A percentile compares a stretch with the other conserved stretches of the same genome.
These are phyloP conservation scores for Paramacrobiotus metropolitanus DNA, from an alignment of 1,140 invertebrate genomes.

Conservation along the genomic window DNA sequence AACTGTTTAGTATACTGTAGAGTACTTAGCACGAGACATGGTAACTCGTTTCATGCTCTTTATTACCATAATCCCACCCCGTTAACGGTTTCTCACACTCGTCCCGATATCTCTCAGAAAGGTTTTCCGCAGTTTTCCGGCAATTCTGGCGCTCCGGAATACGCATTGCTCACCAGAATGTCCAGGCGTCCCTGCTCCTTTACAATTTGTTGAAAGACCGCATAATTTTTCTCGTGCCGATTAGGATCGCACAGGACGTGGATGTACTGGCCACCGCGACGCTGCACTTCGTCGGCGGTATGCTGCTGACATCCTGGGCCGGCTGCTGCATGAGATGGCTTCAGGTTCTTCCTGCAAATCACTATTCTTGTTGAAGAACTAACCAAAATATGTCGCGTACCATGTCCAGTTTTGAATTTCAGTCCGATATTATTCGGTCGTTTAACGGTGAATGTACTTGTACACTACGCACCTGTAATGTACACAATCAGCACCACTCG, in stretches of 20 bases:
- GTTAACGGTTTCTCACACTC: conserved; percentile 23
- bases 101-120: conserved; percentile 6
- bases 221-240: conserved; percentile 21
- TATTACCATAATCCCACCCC: conserved; percentile 24
- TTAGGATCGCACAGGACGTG: conserved; percentile 24
- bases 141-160: conserved; percentile 18
- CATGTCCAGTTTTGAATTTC: no score
- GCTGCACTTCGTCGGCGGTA: not conserved
- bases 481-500: not conserved
- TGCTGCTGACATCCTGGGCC: not conserved
- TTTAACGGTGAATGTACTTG: no score
- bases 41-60: no score
- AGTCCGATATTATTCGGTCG: no score
- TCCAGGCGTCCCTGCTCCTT: conserved; percentile 24
- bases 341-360: no score
- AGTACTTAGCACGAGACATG: no score
- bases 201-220: conserved; percentile 23
- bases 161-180: conserved; percentile 28
- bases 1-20: no score
- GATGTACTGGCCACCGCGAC: conserved; percentile 21
- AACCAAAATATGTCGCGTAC: no score
- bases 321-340: no score
- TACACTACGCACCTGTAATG: no score
- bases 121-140: not conserved
- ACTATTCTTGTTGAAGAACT: no score